These are phyloP conservation scores for Lissonota sp. DNA, from an alignment of 2,888 invertebrate species.

Conservation along the genomic window DNA sequence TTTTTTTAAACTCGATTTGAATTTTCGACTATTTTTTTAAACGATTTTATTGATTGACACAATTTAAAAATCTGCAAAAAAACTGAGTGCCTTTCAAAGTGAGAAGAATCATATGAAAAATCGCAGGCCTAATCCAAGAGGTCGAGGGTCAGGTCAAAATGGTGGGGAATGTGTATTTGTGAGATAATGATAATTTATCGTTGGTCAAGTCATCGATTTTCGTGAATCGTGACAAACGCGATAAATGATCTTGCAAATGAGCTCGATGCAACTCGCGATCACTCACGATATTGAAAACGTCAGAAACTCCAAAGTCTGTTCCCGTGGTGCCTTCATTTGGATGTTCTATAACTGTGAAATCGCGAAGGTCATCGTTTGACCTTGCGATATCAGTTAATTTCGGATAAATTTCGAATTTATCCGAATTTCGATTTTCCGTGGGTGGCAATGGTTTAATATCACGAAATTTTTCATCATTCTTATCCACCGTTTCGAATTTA, in stretches of 20 bases:
- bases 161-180: too few relatives aligned
- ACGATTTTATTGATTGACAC: too few relatives aligned
- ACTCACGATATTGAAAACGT: conserved; percentile 48
- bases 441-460: conserved; percentile 43
- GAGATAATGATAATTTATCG: too few relatives aligned
- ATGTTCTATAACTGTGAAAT: conserved; percentile 21
- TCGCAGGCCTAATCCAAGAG: too few relatives aligned
- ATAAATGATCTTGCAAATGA: background rate
- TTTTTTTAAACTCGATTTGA: too few relatives aligned
- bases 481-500: background rate
- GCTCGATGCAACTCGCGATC: background rate
- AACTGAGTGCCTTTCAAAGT: too few relatives aligned
- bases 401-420: background rate
- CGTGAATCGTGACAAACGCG: conserved; percentile 3
- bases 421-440: background rate
- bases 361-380: background rate
- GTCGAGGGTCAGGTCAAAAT: too few relatives aligned
- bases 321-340: conserved; percentile 9
- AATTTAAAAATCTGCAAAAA: too few relatives aligned
- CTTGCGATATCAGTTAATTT: background rate
- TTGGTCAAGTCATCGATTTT: conserved; percentile 15
- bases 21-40: too few relatives aligned
- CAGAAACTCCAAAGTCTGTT: conserved; percentile 30
- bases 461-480: conserved; percentile 13
- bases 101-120: too few relatives aligned